These are phyloP conservation scores for Drosophila silvestris DNA, from an alignment of 2,888 invertebrate genomes.

Conservation along the genomic window DNA sequence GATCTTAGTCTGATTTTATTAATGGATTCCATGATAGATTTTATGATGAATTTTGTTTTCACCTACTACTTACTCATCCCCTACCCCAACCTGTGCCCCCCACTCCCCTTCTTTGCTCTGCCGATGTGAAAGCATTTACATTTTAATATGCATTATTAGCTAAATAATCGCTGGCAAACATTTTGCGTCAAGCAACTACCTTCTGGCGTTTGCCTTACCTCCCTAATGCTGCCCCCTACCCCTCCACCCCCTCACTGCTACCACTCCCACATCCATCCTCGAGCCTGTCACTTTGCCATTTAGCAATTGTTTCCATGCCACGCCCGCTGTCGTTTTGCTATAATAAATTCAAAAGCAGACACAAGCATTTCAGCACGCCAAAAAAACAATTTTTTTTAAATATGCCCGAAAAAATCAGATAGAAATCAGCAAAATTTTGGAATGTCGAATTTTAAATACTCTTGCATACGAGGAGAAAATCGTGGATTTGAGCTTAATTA, in stretches of 20 bases:
- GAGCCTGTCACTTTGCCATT: slow-evolving; percentile 60
- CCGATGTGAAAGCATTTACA: slow-evolving; percentile 46
- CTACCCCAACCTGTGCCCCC: neutral
- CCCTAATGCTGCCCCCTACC: neutral
- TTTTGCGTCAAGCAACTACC: slow-evolving; percentile 37
- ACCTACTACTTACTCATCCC: neutral
- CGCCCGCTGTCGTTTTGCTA: slow-evolving; percentile 53
- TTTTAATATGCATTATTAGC: slow-evolving; percentile 75
- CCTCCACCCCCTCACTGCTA: neutral
- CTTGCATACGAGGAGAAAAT: neutral
- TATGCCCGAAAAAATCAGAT: slow-evolving; percentile 11
- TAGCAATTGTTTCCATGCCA: slow-evolving; percentile 59
- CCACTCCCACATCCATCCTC: neutral
- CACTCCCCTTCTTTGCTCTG: neutral
- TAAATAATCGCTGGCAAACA: slow-evolving; percentile 67
- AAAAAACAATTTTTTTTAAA: neutral
- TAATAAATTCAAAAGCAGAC: slow-evolving; percentile 70
- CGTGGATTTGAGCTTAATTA: neutral
- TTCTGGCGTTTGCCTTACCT: slow-evolving; percentile 34
- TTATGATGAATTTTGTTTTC: neutral
- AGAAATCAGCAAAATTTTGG: neutral
- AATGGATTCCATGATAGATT: neutral
- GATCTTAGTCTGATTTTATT: neutral
- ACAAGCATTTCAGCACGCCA: slow-evolving; percentile 31
- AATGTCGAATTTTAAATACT: neutral